A percentile compares a stretch with the other conserved stretches of the same genome.
phyloP scores from a whole-genome alignment of 2,888 invertebrate genomes.

The Xanthia icteritia region DNA sequence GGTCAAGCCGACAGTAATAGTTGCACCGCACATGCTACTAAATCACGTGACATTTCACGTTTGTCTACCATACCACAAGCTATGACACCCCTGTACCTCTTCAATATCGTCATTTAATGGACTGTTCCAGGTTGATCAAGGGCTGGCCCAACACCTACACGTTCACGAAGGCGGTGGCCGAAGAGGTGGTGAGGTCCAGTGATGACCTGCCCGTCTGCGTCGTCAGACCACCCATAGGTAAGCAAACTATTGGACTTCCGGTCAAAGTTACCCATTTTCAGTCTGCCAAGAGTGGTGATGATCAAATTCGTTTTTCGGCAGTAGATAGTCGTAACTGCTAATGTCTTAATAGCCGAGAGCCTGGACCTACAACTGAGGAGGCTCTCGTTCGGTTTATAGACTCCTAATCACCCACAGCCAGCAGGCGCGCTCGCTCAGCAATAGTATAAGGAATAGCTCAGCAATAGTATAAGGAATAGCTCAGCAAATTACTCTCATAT shows the following conservation, averaged over 20 bases:
- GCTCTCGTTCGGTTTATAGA: not conserved
- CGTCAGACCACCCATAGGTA: constrained; percentile 63
- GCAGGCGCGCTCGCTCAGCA: not conserved
- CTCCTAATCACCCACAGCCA: not conserved
- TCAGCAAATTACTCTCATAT: not conserved
- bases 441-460: not conserved
- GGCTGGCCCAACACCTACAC: constrained; percentile 66
- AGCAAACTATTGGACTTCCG: not conserved
- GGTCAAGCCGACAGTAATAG: not conserved
- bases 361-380: not conserved
- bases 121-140: constrained; percentile 32
- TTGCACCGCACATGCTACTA: not conserved
- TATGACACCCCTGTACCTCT: not conserved
- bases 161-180: constrained; percentile 65
- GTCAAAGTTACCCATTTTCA: not conserved
- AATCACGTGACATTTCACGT: not conserved
- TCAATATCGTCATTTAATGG: not conserved
- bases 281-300: not conserved
- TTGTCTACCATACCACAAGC: not conserved
- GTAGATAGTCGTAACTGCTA: not conserved
- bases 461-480: too few species aligned
- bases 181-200: constrained; percentile 52
- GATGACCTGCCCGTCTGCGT: constrained; percentile 53
- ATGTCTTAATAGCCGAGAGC: not conserved
- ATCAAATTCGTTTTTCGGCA: not conserved